phyloP scores from a whole-genome alignment of 2,113 vertebrate genomes.

The Gila orcuttii region DNA sequence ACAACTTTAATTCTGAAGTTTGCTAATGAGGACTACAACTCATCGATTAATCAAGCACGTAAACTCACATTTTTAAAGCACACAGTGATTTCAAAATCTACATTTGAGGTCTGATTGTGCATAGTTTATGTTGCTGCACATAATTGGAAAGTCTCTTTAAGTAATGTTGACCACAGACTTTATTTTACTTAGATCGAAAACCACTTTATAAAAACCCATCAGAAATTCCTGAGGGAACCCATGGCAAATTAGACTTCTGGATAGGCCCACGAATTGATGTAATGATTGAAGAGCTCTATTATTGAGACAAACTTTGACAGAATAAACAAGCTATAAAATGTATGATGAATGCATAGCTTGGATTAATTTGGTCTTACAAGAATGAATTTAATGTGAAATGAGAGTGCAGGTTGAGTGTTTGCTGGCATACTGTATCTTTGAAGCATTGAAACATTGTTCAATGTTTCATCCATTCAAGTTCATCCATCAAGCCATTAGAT shows the following conservation, averaged over 20 bases:
- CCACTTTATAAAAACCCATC: slow-evolving; percentile 7
- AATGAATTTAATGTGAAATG: not conserved
- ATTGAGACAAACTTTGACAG: not conserved
- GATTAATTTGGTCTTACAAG: not conserved
- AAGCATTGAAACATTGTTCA: not conserved
- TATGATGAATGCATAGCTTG: not conserved
- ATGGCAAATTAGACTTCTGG: slow-evolving; percentile 9
- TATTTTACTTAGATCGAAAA: not conserved
- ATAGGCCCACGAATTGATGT: not conserved
- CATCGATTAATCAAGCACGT: not conserved
- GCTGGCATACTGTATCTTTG: not conserved
- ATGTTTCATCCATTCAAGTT: not conserved
- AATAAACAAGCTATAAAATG: slow-evolving; percentile 21
- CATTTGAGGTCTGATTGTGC: not conserved
- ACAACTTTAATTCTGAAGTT: not conserved
- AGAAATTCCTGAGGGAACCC: slow-evolving; percentile 2
- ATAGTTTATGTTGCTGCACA: not conserved
- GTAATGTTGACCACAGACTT: not conserved
- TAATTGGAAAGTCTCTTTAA: not conserved
- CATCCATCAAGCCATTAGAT: no score
- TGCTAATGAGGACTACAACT: not conserved
- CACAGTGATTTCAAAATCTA: not conserved
- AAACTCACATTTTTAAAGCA: not conserved
- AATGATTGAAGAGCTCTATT: slow-evolving; percentile 6
- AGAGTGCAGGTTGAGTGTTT: not conserved